Percentiles rank a stretch among this genome's conserved stretches.
phyloP scores from a whole-genome alignment of 2,113 vertebrate species.

The Plectropomus leopardus region DNA sequence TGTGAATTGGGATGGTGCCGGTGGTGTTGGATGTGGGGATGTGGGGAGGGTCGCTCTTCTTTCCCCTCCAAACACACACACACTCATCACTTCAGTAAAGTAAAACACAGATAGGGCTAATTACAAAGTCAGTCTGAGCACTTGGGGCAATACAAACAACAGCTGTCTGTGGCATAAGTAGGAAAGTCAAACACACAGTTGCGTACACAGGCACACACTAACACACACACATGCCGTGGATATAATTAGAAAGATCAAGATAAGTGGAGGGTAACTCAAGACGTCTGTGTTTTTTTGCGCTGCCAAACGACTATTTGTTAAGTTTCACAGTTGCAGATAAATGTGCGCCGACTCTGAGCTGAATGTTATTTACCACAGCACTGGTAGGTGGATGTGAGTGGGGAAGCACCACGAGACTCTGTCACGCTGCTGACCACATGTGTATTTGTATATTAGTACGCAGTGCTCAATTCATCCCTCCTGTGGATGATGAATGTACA shows the following conservation, averaged over 20 bases:
- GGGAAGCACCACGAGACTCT: neutral
- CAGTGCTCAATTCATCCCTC: neutral
- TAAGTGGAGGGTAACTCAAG: slow-evolving; percentile 55
- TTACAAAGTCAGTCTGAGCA: slow-evolving; percentile 74
- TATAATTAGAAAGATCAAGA: slow-evolving; percentile 73
- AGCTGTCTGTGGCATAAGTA: slow-evolving; percentile 78
- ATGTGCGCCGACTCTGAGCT: neutral
- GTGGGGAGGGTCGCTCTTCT: neutral
- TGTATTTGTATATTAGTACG: neutral
- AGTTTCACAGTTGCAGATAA: slow-evolving; percentile 23
- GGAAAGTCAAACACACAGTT: slow-evolving; percentile 70
- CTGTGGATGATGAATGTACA: neutral
- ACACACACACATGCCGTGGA: slow-evolving; percentile 52
- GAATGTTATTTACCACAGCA: neutral
- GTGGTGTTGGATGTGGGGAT: neutral
- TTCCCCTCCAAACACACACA: slow-evolving; percentile 14
- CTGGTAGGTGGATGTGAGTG: neutral
- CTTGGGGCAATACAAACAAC: slow-evolving; percentile 75
- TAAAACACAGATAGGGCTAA: slow-evolving; percentile 72
- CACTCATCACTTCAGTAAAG: slow-evolving; percentile 56
- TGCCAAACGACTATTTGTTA: slow-evolving; percentile 43
- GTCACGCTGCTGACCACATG: neutral
- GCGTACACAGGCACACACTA: slow-evolving; percentile 21
- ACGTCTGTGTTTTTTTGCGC: slow-evolving; percentile 18
- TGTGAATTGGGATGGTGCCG: slow-evolving; percentile 40